Conservation (phyloP, 2,113 vertebrate genomes). For the Stictonetta naevosa region DNA sequence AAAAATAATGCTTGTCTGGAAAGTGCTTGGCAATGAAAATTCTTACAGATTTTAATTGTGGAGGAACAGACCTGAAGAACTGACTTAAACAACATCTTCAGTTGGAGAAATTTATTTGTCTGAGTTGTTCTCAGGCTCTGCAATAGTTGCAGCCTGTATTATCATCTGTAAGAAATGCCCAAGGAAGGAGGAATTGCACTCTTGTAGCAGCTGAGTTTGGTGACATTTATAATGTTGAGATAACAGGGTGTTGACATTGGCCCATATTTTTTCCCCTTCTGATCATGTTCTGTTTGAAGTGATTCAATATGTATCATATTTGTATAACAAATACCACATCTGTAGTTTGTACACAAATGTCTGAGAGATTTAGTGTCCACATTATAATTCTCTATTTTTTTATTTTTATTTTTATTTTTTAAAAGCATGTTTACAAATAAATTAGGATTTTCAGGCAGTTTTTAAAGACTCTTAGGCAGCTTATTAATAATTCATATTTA, state of each 20-base stretch:
- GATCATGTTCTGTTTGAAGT: slow-evolving; percentile 3
- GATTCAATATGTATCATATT: neutral
- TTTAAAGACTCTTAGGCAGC: neutral
- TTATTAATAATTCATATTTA: neutral
- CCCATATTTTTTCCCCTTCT: neutral
- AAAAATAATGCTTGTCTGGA: neutral
- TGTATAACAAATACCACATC: neutral
- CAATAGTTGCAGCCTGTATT: neutral
- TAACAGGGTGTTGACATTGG: neutral
- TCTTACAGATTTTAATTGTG: neutral
- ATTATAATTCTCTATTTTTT: neutral
- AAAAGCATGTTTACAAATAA: neutral
- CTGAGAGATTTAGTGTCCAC: neutral
- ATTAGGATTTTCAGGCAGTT: neutral
- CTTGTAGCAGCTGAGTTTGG: slow-evolving; percentile 2
- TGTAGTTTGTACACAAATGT: slow-evolving; percentile 3
- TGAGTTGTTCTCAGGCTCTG: neutral
- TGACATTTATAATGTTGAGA: neutral
- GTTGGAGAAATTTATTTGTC: neutral
- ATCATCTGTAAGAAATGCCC: neutral
- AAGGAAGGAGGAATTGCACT: neutral
- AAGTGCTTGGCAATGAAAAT: neutral
- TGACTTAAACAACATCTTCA: neutral
- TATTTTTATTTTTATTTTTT: neutral
- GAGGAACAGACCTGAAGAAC: neutral